phyloP scores from a whole-genome alignment of 2,113 vertebrate species.

The Chelonoidis abingdonii region DNA sequence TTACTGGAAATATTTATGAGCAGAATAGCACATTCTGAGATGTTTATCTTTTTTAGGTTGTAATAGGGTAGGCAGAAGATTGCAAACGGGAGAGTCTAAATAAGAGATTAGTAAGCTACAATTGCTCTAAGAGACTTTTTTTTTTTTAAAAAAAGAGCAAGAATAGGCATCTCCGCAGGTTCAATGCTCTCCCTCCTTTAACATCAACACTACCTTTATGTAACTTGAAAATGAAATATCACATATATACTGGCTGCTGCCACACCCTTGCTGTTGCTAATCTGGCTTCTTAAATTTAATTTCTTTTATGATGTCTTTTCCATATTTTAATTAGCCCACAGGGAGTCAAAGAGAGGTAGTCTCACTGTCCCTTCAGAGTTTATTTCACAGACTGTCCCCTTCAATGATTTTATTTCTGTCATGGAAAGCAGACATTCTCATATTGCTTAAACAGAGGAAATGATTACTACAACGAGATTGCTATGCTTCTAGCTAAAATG shows the following conservation, averaged over 20 bases:
- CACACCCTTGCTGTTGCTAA: slow-evolving; percentile 83
- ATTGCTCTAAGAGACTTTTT: neutral
- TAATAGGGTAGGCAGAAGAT: neutral
- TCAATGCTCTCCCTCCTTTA: neutral
- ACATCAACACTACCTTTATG: fast-evolving
- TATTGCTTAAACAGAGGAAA: slow-evolving; percentile 52
- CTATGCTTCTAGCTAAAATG: slow-evolving; percentile 42
- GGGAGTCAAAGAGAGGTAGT: slow-evolving; percentile 76
- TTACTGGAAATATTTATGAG: neutral
- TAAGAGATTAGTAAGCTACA: neutral
- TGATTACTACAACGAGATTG: slow-evolving; percentile 59
- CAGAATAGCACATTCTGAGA: neutral
- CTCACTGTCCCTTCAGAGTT: slow-evolving; percentile 65
- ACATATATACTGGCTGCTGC: neutral
- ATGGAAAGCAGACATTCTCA: slow-evolving; percentile 57
- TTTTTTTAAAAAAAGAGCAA: neutral
- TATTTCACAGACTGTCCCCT: slow-evolving; percentile 56
- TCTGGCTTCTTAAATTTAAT: slow-evolving; percentile 86
- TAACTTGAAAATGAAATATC: slow-evolving; percentile 15
- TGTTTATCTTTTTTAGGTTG: neutral
- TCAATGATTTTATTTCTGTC: slow-evolving; percentile 70
- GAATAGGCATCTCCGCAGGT: neutral
- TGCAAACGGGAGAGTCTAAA: neutral
- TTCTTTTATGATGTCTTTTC: slow-evolving; percentile 81
- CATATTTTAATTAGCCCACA: slow-evolving; percentile 84